Base-by-base conservation (phyloP, 2,888 invertebrate genomes). In the Phania funesta region DNA sequence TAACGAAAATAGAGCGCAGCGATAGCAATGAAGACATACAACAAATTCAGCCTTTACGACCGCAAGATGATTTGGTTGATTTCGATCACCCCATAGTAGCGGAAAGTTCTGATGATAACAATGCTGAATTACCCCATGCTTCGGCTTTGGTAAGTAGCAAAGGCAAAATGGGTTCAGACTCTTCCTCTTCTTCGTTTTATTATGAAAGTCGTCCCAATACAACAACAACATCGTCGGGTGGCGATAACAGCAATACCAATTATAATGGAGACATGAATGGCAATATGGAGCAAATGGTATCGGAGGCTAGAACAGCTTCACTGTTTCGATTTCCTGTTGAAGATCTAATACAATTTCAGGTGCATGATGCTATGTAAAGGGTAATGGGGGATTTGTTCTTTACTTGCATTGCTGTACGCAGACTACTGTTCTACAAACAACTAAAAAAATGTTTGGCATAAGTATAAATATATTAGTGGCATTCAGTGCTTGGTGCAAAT, bases 241-340 rank as follows among this genome's bases (percentile, higher is more conserved):
- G 18, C 38, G 26, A 65, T n/a, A 70, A 86, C 2, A 84, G 22
- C 38, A 84, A 73, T 35, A 60, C 65, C 8, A 71, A 84, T 38
- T 80, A 78, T 65, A 74, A 80, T 44, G 35, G 41, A 2, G 64
- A 78, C 20, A 11, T 83, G 29, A 86, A 78, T 67, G 82, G 84
- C 4, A 86, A 86, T 56, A 86, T 89, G 20, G 89, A 89, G 68
- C 89, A 90, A 76, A 41, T 89, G 83, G 89, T 88, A 0, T 86
- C 89, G 9, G 89, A 89, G 83, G 89, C 90, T 13, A 87, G 87
- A 67, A 86, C 89, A 2, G 89, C 89, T 48, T 90, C 90, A 4
- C 86, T 90, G 0, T 90, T 90, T 65, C 88, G 90, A 2, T 90
- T 90, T 83, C 90, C 90, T 16, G 90, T 90, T 2, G 90, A 90